Evolutionary conservation across 2,113 vertebrate species (phyloP).

Genomic region (Toxotes jaculatrix): DNA sequence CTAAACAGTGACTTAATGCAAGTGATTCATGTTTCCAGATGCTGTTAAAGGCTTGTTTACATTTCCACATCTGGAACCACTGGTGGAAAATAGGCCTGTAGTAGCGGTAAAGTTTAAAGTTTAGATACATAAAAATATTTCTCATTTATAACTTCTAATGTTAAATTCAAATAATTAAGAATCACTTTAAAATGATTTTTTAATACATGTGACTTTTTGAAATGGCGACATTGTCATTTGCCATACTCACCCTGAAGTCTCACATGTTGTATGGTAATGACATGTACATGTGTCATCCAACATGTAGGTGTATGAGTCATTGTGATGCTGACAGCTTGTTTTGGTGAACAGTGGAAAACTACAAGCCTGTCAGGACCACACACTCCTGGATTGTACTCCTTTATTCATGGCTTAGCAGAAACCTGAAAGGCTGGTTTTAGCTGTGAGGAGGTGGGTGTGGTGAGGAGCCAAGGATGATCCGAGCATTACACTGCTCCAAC

Average conservation of each 20-base stretch:
- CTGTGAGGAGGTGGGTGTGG: slow-evolving; percentile 5
- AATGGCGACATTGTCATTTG: not conserved
- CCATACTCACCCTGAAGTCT: too few relatives aligned
- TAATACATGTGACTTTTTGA: not conserved
- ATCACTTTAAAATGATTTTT: not conserved
- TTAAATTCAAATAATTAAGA: not conserved
- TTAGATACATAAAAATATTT: not conserved
- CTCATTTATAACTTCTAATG: not conserved
- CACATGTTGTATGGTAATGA: not conserved
- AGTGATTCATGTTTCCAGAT: too few relatives aligned
- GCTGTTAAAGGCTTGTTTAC: too few relatives aligned
- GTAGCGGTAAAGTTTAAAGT: not conserved
- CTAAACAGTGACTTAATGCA: too few relatives aligned
- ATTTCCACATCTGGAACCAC: too few relatives aligned
- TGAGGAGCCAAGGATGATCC: not conserved
- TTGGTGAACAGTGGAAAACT: slow-evolving; percentile 20
- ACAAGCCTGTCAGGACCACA: not conserved
- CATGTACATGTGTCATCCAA: not conserved
- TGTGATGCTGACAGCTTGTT: not conserved
- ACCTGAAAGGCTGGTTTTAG: slow-evolving; percentile 52
- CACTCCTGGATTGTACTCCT: not conserved
- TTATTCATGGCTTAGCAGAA: not conserved
- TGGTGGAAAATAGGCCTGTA: too few relatives aligned
- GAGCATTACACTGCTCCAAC: slow-evolving; percentile 1
- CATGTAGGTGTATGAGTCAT: not conserved